Conservation (phyloP, 2,113 vertebrate genomes). For the Columbina picui region DNA sequence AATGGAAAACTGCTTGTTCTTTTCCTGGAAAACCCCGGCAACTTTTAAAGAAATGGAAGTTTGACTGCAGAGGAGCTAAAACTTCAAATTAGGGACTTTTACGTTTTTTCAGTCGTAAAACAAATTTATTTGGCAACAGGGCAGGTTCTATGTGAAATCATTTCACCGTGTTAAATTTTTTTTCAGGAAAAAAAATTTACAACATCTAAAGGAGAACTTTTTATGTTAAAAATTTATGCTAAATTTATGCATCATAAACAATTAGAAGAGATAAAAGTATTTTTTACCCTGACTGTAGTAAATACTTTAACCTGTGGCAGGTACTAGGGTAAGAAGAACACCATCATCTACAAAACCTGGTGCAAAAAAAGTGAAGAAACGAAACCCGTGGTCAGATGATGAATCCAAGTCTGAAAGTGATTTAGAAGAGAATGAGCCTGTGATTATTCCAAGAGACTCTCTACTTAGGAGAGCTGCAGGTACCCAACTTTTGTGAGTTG, state of each 20-base stretch:
- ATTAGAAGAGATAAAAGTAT: not conserved
- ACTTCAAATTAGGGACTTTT: not conserved
- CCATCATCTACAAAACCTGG: conserved; percentile 81
- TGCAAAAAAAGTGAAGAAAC: conserved; percentile 92
- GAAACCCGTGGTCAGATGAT: conserved; percentile 98
- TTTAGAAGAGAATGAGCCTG: conserved; percentile 85
- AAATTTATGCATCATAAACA: not conserved
- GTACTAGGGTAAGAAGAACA: conserved; percentile 86
- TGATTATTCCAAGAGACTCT: conserved; percentile 92
- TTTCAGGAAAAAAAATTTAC: not conserved
- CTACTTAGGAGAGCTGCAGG: conserved; percentile 93
- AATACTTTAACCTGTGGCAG: conserved; percentile 72
- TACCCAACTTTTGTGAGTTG: conserved; percentile 55
- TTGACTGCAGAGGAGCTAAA: not conserved
- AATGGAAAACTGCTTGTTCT: not conserved
- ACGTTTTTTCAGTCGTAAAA: not conserved
- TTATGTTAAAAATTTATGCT: not conserved
- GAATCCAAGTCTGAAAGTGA: conserved; percentile 94
- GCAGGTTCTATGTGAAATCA: not conserved
- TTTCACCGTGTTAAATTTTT: not conserved
- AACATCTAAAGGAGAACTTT: not conserved
- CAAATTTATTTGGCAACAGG: not conserved
- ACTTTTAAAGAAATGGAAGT: not conserved
- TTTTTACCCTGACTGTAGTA: not conserved
- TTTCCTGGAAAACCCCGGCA: not conserved